Evolutionary conservation across 53 echinoderm and acorn worm species (phyloP), one percentile per base, ranked within the genome.

Genomic region (Mesocentrotus franciscanus): DNA sequence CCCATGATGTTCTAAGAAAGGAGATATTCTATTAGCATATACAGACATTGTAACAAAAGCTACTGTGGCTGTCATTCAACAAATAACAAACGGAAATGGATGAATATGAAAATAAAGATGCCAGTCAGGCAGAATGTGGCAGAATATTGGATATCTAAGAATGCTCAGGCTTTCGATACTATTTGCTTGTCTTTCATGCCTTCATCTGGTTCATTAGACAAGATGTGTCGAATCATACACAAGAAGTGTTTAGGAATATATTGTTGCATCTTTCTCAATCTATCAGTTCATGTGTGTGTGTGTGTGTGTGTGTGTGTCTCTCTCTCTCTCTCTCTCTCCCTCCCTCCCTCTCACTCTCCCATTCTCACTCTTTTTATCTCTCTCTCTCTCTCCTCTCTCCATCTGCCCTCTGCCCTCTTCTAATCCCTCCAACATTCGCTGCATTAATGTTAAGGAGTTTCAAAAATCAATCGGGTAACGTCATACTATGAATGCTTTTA

Each of bases 401-500:
- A 36, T 79, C 81, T 39, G 9, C 9, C 56, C 55, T 85, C 85
- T 56, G 12, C 26, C 58, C 27, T 87, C 58, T 57, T 58, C 13
- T 58, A 87, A 87, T 58, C 58, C 87, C 87, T 74, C 58, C 16
- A 58, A 58, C 58, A 56, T 58, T 87, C 57, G n/a, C 57, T 26
- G 27, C 27, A 87, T 87, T n/a, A 58, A 87, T 87, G 29, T 87
- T 57, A 4, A 1, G 27, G 58, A 87, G 87, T 87, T 22, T 10
- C 26, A 87, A 27, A 87, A 87, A 87, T 58, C 87, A 87, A 87
- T 87, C 58, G 24, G 27, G 27, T 4, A 87, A 87, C 87, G 42
- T 58, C 87, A 87, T 39, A n/a, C 24, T n/a, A 87, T 87, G 29
- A 87, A 87, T 58, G 87, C 58, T 87, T 29, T 27, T 58, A 87